Conservation (phyloP, 2,888 invertebrate species). For the Ichneumon xanthorius region DNA sequence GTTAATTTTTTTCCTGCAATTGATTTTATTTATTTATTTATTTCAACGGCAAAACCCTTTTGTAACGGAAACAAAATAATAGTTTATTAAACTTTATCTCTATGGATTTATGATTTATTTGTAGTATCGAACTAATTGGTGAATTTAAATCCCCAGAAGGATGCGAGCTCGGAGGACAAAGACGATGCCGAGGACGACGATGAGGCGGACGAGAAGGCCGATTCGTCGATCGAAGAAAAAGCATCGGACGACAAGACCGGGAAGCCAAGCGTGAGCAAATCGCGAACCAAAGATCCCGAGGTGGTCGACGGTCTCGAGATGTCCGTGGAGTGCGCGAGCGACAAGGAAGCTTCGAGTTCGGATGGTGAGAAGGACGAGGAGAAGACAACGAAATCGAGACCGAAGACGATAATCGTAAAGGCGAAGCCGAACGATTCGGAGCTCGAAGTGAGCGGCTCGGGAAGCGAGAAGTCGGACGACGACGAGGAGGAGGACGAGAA, state of each 20-base stretch:
- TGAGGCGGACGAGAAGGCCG: slow-evolving; percentile 50
- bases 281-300: slow-evolving; percentile 74
- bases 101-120: too few relatives aligned
- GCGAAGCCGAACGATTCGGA: slow-evolving; percentile 81
- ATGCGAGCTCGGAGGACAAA: slow-evolving; percentile 65
- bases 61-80: too few relatives aligned
- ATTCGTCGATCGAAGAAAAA: slow-evolving; percentile 50
- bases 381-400: slow-evolving; percentile 71
- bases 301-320: slow-evolving; percentile 81
- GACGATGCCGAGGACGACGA: slow-evolving; percentile 60
- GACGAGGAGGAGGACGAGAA: slow-evolving; percentile 53
- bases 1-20: too few relatives aligned
- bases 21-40: too few relatives aligned
- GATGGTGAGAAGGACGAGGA: slow-evolving; percentile 75
- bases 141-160: slow-evolving; percentile 47
- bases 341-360: slow-evolving; percentile 78
- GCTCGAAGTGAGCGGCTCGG: slow-evolving; percentile 79
- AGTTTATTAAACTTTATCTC: too few relatives aligned
- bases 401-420: slow-evolving; percentile 81
- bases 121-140: too few relatives aligned
- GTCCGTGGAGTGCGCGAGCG: slow-evolving; percentile 82
- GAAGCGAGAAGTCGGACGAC: slow-evolving; percentile 75
- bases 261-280: slow-evolving; percentile 64
- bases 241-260: slow-evolving; percentile 43
- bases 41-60: too few relatives aligned